Percentiles rank a stretch among this genome's conserved stretches.
Conservation (phyloP, 2,113 vertebrate genomes). For the Solenodon paradoxus region DNA sequence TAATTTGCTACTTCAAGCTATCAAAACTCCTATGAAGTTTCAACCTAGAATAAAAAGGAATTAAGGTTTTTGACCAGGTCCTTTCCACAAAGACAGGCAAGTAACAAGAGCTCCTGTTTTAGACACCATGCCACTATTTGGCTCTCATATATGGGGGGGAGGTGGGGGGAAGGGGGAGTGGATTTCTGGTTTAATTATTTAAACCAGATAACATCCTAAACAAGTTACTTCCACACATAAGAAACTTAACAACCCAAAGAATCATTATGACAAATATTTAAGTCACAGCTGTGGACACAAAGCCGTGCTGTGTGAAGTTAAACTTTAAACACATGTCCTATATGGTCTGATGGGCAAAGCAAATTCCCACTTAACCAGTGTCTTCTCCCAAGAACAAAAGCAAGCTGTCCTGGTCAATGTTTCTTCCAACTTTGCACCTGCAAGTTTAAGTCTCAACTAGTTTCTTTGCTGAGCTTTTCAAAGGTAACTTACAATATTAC, state of each 20-base stretch:
- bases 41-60: not conserved
- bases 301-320: constrained; percentile 23
- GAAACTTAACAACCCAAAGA: constrained; percentile 26
- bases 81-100: not conserved
- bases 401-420: not conserved
- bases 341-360: constrained; percentile 32
- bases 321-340: constrained; percentile 60
- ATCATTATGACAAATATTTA: constrained; percentile 39
- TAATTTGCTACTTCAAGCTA: not conserved
- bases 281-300: constrained; percentile 26
- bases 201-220: constrained; percentile 20
- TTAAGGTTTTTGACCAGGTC: not conserved
- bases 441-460: not conserved
- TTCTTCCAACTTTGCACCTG: constrained; percentile 30
- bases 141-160: not conserved
- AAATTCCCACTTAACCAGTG: constrained; percentile 3
- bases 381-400: not conserved
- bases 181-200: not conserved
- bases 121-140: not conserved
- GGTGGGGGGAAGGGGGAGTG: too few relatives aligned
- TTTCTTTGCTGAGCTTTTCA: constrained; percentile 11
- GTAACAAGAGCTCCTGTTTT: not conserved
- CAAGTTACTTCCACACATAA: not conserved
- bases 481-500: not conserved
- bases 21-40: constrained; percentile 17